A percentile compares a stretch with the other conserved stretches of the same genome.
phyloP scores from a whole-genome alignment of 1,140 invertebrate genomes.

The Euura saliciscinereae region DNA sequence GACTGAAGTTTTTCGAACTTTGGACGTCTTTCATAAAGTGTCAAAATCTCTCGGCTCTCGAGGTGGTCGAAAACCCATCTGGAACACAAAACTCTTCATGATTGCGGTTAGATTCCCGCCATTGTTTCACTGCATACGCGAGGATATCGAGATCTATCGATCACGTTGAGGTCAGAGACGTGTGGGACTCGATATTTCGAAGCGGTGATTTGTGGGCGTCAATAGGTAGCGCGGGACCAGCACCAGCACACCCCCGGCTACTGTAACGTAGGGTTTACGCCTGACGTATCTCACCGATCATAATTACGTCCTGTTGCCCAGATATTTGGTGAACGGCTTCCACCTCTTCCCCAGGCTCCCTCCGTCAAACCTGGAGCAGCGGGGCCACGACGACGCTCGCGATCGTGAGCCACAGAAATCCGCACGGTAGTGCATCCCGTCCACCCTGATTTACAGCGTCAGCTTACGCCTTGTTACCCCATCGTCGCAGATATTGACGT shows the following conservation, averaged over 20 bases:
- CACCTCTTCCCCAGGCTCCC: neutral
- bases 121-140: no score
- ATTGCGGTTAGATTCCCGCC: no score
- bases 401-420: neutral
- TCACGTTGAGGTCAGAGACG: neutral
- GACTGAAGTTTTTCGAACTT: no score
- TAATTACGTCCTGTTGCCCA: conserved; percentile 59
- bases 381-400: conserved; percentile 9
- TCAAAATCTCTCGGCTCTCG: no score
- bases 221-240: conserved; percentile 41
- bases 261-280: conserved; percentile 38
- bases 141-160: no score
- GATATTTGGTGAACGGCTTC: conserved; percentile 38
- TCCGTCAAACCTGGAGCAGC: no score
- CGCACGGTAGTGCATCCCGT: neutral
- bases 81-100: no score
- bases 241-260: no score
- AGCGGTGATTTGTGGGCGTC: conserved; percentile 59
- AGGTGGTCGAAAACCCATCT: no score
- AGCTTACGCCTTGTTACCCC: neutral
- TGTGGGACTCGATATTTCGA: neutral
- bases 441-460: neutral
- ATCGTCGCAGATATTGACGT: neutral
- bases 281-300: conserved; percentile 62
- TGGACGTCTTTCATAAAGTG: no score